These are phyloP conservation scores for Coleophora deauratella DNA, from an alignment of 2,888 invertebrate genomes.

Conservation along the genomic window DNA sequence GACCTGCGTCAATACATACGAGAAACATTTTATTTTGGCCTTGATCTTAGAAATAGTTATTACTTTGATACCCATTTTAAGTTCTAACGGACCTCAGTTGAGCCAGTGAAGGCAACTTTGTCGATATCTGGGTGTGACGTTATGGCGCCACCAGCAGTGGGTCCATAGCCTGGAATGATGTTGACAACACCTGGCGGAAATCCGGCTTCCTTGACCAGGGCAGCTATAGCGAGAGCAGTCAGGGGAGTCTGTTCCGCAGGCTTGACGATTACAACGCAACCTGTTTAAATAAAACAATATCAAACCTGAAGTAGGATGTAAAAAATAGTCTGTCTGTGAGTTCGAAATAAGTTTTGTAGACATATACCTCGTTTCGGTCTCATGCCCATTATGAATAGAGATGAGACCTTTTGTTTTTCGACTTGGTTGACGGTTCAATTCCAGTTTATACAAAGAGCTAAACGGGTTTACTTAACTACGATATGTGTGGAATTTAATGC, in stretches of 20 bases:
- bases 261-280: conserved; percentile 88
- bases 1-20: conserved; percentile 25
- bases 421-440: too few relatives aligned
- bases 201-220: conserved; percentile 90
- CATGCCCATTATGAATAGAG: not conserved
- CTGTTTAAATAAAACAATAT: conserved; percentile 32
- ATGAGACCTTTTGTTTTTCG: too few relatives aligned
- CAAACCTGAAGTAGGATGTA: too few relatives aligned
- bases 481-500: too few relatives aligned
- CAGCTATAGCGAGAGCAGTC: conserved; percentile 89
- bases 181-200: conserved; percentile 94
- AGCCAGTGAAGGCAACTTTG: conserved; percentile 85
- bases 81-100: conserved; percentile 47
- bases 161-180: conserved; percentile 89
- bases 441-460: too few relatives aligned
- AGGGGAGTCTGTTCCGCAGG: conserved; percentile 96
- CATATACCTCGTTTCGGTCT: not conserved
- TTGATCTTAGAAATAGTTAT: too few relatives aligned
- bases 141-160: conserved; percentile 82
- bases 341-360: too few relatives aligned
- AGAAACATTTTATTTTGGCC: not conserved
- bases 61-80: too few relatives aligned
- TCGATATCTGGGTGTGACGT: conserved; percentile 83
- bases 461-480: too few relatives aligned
- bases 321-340: too few relatives aligned